These are phyloP conservation scores for Chelonus formosanus DNA, from an alignment of 2,888 invertebrate genomes.

Conservation along the genomic window DNA sequence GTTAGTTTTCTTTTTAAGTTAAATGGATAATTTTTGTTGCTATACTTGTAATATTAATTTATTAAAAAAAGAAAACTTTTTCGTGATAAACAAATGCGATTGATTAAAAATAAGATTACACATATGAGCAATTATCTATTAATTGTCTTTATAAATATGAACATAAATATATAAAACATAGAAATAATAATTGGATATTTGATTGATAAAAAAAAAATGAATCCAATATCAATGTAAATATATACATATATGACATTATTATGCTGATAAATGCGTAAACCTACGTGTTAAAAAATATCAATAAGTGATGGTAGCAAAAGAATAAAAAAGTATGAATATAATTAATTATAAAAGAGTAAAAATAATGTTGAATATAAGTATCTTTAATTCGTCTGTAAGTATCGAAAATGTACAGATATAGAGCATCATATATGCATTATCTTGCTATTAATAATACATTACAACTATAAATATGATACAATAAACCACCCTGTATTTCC, in stretches of 20 bases:
- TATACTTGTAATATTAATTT: too few species aligned
- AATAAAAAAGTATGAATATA: slow-evolving; percentile 20
- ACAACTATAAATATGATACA: slow-evolving; percentile 63
- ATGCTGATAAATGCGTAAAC: slow-evolving; percentile 29
- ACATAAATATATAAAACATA: slow-evolving; percentile 20
- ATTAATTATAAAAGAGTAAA: slow-evolving; percentile 12
- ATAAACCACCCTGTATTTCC: slow-evolving; percentile 66
- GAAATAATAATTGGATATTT: slow-evolving; percentile 48
- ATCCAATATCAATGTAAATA: slow-evolving; percentile 60
- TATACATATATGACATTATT: slow-evolving; percentile 15
- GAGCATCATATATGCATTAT: slow-evolving; percentile 37
- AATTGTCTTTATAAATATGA: slow-evolving; percentile 53
- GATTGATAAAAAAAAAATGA: slow-evolving; percentile 51
- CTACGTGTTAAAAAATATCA: slow-evolving; percentile 5
- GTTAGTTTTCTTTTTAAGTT: too few species aligned
- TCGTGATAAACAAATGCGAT: too few species aligned
- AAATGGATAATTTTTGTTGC: too few species aligned
- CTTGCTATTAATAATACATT: slow-evolving; percentile 52
- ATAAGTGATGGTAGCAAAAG: not conserved
- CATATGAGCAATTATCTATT: too few species aligned
- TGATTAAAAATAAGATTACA: too few species aligned
- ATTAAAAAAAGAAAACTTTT: too few species aligned
- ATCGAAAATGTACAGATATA: slow-evolving; percentile 43
- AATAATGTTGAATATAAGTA: slow-evolving; percentile 1
- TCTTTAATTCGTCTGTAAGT: slow-evolving; percentile 36